Percentiles rank a stretch among this genome's conserved stretches.
Evolutionary conservation across 2,113 vertebrate genomes (phyloP).

Genomic region (Hipposideros armiger): DNA sequence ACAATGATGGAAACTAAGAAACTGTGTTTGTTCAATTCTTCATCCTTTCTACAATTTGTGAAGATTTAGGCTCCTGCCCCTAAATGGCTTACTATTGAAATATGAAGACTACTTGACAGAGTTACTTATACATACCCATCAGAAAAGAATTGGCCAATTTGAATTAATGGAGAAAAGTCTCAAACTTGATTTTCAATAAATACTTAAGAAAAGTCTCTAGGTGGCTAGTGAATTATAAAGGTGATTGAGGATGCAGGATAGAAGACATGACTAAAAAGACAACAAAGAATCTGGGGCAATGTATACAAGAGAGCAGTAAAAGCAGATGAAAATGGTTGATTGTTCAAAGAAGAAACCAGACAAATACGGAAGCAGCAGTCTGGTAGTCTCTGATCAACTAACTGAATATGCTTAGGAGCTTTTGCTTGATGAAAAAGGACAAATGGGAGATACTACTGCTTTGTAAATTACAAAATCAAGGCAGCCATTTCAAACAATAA

Average conservation of each 20-base stretch:
- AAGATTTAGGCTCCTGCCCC: not conserved
- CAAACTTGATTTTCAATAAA: conserved; percentile 49
- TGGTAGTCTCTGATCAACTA: not conserved
- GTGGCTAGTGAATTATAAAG: conserved; percentile 29
- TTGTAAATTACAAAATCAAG: conserved; percentile 58
- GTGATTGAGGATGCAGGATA: not conserved
- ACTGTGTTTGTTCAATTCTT: not conserved
- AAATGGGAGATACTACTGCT: not conserved
- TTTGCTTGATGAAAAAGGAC: conserved; percentile 13
- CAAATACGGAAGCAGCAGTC: not conserved
- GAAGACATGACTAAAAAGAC: conserved; percentile 1
- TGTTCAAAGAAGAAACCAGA: not conserved
- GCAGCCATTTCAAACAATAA: conserved; percentile 53
- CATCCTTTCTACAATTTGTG: not conserved
- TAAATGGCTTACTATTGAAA: conserved; percentile 16
- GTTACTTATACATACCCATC: not conserved
- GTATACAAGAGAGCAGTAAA: conserved; percentile 37
- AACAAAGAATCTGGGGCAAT: not conserved
- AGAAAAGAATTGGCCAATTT: not conserved
- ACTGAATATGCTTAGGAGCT: not conserved
- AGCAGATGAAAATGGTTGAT: not conserved
- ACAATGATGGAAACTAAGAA: not conserved
- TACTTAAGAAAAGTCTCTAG: conserved; percentile 26
- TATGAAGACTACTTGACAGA: conserved; percentile 44
- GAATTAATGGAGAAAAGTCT: conserved; percentile 34